Conservation (phyloP, 2,888 invertebrate genomes). For the Metopia argyrocephala region DNA sequence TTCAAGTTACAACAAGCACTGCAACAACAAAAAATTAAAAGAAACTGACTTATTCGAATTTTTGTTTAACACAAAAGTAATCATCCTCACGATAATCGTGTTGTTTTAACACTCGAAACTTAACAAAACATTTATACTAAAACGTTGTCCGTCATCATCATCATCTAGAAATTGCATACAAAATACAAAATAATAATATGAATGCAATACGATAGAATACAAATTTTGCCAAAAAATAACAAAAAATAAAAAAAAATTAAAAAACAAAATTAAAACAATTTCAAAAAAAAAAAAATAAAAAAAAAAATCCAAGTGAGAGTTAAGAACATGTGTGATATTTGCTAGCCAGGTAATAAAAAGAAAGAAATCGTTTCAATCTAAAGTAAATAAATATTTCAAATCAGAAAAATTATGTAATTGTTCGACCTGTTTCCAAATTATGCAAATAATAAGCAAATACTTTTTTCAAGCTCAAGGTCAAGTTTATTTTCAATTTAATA, state of each 20-base stretch:
- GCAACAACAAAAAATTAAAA: not conserved
- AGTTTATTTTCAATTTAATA: too few species aligned
- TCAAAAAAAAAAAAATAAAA: slow-evolving; percentile 65
- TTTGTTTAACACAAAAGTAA: slow-evolving; percentile 74
- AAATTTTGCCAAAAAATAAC: slow-evolving; percentile 63
- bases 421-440: not conserved
- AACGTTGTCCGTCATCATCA: slow-evolving; percentile 33
- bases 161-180: slow-evolving; percentile 61
- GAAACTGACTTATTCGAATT: slow-evolving; percentile 54
- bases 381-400: slow-evolving; percentile 24
- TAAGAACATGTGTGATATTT: slow-evolving; percentile 52
- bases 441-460: too few species aligned
- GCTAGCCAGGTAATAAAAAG: not conserved
- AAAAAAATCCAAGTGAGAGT: not conserved
- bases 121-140: slow-evolving; percentile 39
- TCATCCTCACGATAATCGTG: slow-evolving; percentile 77
- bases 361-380: not conserved
- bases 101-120: slow-evolving; percentile 70
- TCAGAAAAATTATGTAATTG: not conserved
- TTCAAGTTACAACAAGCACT: not conserved
- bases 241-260: not conserved
- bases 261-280: not conserved
- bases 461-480: too few species aligned
- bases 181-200: slow-evolving; percentile 44
- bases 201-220: slow-evolving; percentile 53